Base-by-base conservation (phyloP, 2,888 invertebrate species). In the Chymomyza fuscimana region DNA sequence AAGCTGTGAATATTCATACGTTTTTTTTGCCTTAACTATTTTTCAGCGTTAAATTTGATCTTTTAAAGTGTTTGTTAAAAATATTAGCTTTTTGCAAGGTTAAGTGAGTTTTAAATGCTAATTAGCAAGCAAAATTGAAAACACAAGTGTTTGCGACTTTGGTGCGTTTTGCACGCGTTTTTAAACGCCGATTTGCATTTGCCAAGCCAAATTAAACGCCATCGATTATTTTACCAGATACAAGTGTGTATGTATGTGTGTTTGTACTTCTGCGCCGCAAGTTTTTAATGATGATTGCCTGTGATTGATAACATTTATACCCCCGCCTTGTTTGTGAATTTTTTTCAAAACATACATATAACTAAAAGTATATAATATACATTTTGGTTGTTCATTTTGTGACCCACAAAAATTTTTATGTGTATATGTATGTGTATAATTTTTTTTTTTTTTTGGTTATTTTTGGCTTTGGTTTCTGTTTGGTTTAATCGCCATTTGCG, bases 261-360 rank as follows among this genome's bases (percentile, higher is more conserved):
- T 40, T 19, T 46, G 61, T 62, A n/a, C 16, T 19, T 46, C 16
- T 36, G 61, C 1, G 36, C 46, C 36, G 29, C 29, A 73, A 77
- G 58, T 68, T 74, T 81, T 86, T 88, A 79, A 86, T 82, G 80
- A 78, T 81, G 83, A 86, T 87, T 86, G 80, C 70, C 75, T 58
- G 68, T 76, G 80, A 88, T 86, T 86, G 86, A 86, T 83, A 83
- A 80, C 74, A 70, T 67, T 76, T 77, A 15, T 15, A 10, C 16
- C n/a, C 51, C 19, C 54, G 46, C 40, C 54, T 10, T 22, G 52
- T 50, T 66, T 66, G 29, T 36, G 60, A 65, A 70, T 29, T 67
- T 50, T 58, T 56, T 36, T 54, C 10, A 58, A 36, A n/a, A 58
- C 40, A 46, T 32, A 32, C 32, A 32, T 46, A 46, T 46, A 46